These are phyloP conservation scores for Perca flavescens DNA, from an alignment of 2,113 vertebrate genomes.

Conservation along the genomic window DNA sequence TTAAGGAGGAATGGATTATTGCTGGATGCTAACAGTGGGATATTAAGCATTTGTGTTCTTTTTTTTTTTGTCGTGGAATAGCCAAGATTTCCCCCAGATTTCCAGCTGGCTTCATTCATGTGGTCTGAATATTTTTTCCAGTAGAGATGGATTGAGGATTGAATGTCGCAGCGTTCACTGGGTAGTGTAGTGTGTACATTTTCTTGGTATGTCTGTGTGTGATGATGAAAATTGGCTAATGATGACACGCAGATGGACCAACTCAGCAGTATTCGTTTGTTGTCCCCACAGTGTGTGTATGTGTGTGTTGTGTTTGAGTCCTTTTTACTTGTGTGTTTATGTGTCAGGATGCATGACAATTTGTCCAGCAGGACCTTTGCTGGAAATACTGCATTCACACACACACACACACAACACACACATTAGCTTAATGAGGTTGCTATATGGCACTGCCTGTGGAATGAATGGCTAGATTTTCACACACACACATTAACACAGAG, in stretches of 20 bases:
- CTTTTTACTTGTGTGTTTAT: slow-evolving; percentile 4
- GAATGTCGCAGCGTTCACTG: slow-evolving; percentile 47
- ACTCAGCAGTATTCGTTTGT: slow-evolving; percentile 45
- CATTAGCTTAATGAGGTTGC: slow-evolving; percentile 67
- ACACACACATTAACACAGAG: slow-evolving; percentile 36
- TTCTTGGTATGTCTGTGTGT: slow-evolving; percentile 32
- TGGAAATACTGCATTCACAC: slow-evolving; percentile 42
- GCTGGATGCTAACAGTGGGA: slow-evolving; percentile 26
- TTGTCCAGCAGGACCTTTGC: slow-evolving; percentile 29
- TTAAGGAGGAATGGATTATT: slow-evolving; percentile 26
- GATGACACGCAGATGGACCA: slow-evolving; percentile 44
- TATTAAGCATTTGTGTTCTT: slow-evolving; percentile 39
- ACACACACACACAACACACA: slow-evolving; percentile 28
- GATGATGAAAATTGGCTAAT: slow-evolving; percentile 42
- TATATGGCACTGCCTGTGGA: slow-evolving; percentile 67
- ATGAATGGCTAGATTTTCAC: slow-evolving; percentile 46
- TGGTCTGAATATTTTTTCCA: slow-evolving; percentile 29
- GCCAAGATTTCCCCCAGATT: slow-evolving; percentile 1
- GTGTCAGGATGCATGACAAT: slow-evolving; percentile 44
- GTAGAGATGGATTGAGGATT: slow-evolving; percentile 66
- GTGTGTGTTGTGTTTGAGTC: slow-evolving; percentile 24
- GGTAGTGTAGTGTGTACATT: slow-evolving; percentile 64
- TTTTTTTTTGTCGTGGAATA: slow-evolving; percentile 24
- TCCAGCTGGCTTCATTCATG: slow-evolving; percentile 20
- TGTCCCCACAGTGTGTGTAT: slow-evolving; percentile 27